phyloP scores from a whole-genome alignment of 2,888 invertebrate species.

The Theristus sp. region DNA sequence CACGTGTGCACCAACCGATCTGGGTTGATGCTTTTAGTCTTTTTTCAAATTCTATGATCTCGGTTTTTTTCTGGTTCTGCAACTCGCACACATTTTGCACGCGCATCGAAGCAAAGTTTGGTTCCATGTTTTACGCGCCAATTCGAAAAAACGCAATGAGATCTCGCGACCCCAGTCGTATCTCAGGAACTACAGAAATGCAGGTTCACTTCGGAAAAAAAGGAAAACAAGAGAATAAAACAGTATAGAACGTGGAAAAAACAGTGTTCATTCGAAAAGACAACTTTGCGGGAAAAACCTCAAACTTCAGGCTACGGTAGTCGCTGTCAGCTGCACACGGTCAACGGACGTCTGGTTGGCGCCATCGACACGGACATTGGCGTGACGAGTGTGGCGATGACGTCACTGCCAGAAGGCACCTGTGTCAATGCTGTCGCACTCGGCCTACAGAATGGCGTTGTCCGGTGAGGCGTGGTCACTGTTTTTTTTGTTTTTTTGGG shows the following conservation, averaged over 20 bases:
- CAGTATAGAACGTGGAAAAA: not conserved
- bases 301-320: constrained; percentile 15
- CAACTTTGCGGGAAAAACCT: not conserved
- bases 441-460: constrained; percentile 52
- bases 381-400: constrained; percentile 57
- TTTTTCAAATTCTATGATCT: too few species aligned
- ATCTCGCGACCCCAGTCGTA: too few species aligned
- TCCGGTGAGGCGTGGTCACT: constrained; percentile 35
- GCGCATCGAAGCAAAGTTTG: too few species aligned
- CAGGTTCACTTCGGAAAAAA: too few species aligned
- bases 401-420: constrained; percentile 57
- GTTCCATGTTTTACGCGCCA: too few species aligned
- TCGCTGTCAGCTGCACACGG: constrained; percentile 49
- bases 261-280: not conserved
- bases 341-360: constrained; percentile 42
- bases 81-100: too few species aligned
- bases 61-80: too few species aligned
- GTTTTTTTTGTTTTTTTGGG: not conserved
- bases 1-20: too few species aligned
- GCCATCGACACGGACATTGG: constrained; percentile 42
- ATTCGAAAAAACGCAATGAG: too few species aligned
- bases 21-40: too few species aligned
- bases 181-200: too few species aligned
- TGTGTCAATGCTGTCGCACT: constrained; percentile 66
- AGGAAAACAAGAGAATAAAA: not conserved